Evolutionary conservation across 2,888 invertebrate species (phyloP).

Genomic region (Eupithecia exiguata): DNA sequence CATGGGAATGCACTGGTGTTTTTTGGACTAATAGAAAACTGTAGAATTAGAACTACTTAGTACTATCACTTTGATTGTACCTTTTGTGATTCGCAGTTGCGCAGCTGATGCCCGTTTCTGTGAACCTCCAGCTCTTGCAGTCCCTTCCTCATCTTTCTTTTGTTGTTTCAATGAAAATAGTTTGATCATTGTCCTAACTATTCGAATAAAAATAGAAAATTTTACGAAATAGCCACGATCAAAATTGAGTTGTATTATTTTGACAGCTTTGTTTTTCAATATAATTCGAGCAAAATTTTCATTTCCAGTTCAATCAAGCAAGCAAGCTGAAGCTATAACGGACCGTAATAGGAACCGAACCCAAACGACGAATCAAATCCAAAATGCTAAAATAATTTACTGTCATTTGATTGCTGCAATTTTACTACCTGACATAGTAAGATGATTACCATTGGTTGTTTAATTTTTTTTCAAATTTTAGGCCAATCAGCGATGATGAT

Average conservation of each 20-base stretch:
- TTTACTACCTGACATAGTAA: background rate
- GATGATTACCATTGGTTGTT: slow-evolving; percentile 4
- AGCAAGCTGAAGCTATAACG: background rate
- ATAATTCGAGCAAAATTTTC: slow-evolving; percentile 35
- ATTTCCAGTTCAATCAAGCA: slow-evolving; percentile 7
- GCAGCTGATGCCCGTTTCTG: slow-evolving; percentile 98
- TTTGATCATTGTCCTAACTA: slow-evolving; percentile 93
- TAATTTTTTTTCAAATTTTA: background rate
- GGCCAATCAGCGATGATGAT: background rate
- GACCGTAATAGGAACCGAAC: background rate
- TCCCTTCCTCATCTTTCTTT: slow-evolving; percentile 97
- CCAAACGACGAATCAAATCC: background rate
- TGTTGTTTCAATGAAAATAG: slow-evolving; percentile 99
- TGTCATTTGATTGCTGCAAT: background rate
- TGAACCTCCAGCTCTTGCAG: slow-evolving; percentile 84
- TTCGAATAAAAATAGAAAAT: slow-evolving; percentile 73
- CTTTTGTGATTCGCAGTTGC: slow-evolving; percentile 98
- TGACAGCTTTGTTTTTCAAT: slow-evolving; percentile 65
- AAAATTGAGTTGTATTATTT: slow-evolving; percentile 58
- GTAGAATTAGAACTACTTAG: slow-evolving; percentile 10
- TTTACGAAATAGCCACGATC: slow-evolving; percentile 66
- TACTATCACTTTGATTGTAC: slow-evolving; percentile 74
- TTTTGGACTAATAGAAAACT: background rate
- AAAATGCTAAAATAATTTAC: background rate
- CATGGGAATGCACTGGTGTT: background rate